Base-by-base conservation (phyloP, 2,888 invertebrate species). In the Sinopyrophorus schimmeli region DNA sequence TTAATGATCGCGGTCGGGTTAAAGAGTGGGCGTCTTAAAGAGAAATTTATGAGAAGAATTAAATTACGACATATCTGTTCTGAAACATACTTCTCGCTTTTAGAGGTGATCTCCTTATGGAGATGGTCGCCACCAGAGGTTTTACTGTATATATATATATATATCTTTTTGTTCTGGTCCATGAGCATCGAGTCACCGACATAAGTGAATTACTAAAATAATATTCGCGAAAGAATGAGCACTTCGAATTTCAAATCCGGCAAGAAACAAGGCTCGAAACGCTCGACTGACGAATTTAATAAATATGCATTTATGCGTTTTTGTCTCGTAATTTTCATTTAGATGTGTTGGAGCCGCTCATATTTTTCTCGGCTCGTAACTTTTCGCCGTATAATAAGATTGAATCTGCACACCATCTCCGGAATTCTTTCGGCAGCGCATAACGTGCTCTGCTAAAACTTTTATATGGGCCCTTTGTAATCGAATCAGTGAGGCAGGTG, bases 401-500 rank as follows among this genome's bases (percentile, higher is more conserved):
- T 56, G 50, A 56, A 56, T 58, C 54, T 47, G 47, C 17, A 44
- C 41, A 44, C 44, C 41, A 17, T 27, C 35, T 40, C 26, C 28
- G 30, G 17, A 23, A 30, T 35, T 34, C 40, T 30, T 31, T 21
- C 39, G 20, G 34, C 10, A 26, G 38, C 32, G 23, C 35, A 32
- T 43, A 38, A 27, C 43, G 38, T 34, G 42, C 32, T 48, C 35
- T 23, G 27, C 49, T 54, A 53, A 46, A 58, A 55, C 52, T 57
- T 58, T 58, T 55, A 55, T 52, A 55, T 55, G 43, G 46, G 44
- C 43, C n/a, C 50, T 44, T 32, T 44, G 58, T 59, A 61, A 61
- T 59, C 53, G 54, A 59, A 60, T 57, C 51, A 57, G 53, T 52
- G 49, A 55, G 39, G 54, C 57, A 61, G 58, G 60, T 61, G 55